These are phyloP conservation scores for Malurus cyaneus DNA, from an alignment of 2,113 vertebrate species.

Conservation along the genomic window DNA sequence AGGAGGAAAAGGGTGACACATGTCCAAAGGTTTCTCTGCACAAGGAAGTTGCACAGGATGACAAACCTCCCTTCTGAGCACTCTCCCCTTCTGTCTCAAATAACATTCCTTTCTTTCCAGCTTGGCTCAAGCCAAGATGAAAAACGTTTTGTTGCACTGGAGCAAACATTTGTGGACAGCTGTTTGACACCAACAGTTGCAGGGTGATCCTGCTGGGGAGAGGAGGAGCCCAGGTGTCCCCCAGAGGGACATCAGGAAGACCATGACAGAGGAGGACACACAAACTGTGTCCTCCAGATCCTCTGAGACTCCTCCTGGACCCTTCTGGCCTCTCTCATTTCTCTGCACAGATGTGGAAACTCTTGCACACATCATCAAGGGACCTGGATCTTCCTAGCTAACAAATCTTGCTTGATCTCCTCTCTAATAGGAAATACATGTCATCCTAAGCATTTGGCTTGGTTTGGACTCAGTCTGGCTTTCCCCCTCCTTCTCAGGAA, in stretches of 20 bases:
- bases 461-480: background rate
- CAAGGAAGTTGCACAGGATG: background rate
- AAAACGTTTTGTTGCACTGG: background rate
- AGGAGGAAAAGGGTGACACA: background rate
- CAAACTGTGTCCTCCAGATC: background rate
- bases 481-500: background rate
- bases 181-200: background rate
- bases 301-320: background rate
- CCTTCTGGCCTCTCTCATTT: background rate
- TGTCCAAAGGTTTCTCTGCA: background rate
- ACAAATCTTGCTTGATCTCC: background rate
- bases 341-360: background rate
- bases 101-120: background rate
- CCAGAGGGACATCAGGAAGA: background rate
- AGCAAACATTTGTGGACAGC: background rate
- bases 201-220: accelerated
- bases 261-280: background rate
- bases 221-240: background rate
- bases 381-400: background rate
- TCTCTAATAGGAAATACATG: background rate
- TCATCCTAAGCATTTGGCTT: background rate
- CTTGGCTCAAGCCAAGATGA: background rate
- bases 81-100: background rate
- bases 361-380: background rate
- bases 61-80: background rate